These are phyloP conservation scores for Hydraecia micacea DNA, from an alignment of 2,888 invertebrate genomes.

Conservation along the genomic window DNA sequence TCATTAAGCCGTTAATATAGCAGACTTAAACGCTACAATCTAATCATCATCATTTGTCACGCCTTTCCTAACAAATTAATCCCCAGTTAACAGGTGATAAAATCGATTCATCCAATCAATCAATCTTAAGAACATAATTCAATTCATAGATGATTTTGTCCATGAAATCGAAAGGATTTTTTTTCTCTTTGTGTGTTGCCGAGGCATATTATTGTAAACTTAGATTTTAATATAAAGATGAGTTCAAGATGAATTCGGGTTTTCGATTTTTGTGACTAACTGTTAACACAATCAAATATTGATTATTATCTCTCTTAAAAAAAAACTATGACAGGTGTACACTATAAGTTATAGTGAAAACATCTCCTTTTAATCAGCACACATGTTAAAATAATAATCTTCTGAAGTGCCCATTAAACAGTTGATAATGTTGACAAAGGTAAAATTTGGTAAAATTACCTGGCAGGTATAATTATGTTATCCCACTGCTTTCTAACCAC, in stretches of 20 bases:
- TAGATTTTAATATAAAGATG: neutral
- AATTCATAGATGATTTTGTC: constrained; percentile 2
- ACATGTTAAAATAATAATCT: too few species aligned
- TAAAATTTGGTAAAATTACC: too few species aligned
- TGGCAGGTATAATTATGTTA: too few species aligned
- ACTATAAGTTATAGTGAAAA: neutral
- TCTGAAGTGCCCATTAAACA: too few species aligned
- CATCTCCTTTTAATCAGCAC: neutral
- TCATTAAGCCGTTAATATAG: constrained; percentile 22
- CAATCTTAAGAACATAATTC: constrained; percentile 10
- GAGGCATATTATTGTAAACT: neutral
- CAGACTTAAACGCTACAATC: constrained; percentile 4
- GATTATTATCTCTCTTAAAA: neutral
- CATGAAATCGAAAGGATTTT: neutral
- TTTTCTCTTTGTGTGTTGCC: neutral
- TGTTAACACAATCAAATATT: neutral
- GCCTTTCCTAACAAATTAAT: constrained; percentile 30
- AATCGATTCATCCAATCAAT: constrained; percentile 9
- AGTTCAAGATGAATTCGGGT: neutral
- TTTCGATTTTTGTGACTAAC: neutral
- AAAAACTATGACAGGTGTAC: neutral
- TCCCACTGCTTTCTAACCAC: too few species aligned
- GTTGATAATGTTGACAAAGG: too few species aligned
- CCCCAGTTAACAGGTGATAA: constrained; percentile 22
- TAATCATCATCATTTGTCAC: constrained; percentile 23